Evolutionary conservation across 2,888 invertebrate species (phyloP), one percentile per base, ranked within the genome.

Genomic region (Heliconius charithonia): DNA sequence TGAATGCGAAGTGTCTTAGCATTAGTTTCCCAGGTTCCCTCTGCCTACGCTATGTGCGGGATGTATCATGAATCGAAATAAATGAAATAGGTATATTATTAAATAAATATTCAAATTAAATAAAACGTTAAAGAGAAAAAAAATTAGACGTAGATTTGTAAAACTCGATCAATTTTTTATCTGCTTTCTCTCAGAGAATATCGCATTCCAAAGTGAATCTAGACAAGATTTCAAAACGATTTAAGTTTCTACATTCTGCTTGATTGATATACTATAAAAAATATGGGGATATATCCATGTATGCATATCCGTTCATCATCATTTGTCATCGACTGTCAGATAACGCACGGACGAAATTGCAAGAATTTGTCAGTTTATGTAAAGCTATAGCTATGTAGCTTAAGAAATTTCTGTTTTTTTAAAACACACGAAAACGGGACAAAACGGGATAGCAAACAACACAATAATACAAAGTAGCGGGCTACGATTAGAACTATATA

Each of bases 121-220:
- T 67, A 69, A 25, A 41, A 69, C 25, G 16, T 37, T 41, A 25
- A 4, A 63, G 13, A 51, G 16, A 69, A 3, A 16, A n/a, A 69
- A 37, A 16, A 25, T 25, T 41, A 25, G 69, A 25, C 25, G 25
- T 41, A 69, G 16, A 69, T 62, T 71, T 22, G 29, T 77, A 27
- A 59, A 62, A 41, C 59, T 74, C 41, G 77, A 73, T 74, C 67
- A 78, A 67, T 78, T 69, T 67, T 69, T 41, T 7, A 69, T 45
- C 41, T 45, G 69, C 41, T 69, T 69, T 69, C 69, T 45, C 69
- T 37, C 41, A 65, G 59, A 59, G 56, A 67, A 65, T 32, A 77
- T 65, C 62, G 67, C 77, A 78, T 67, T 37, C 62, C 77, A 62
- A 41, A 41, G 73, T 37, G 37, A 56, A 74, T 59, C 67, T 73